Evolutionary conservation across 2,113 vertebrate species (phyloP), one percentile per base, ranked within the genome.

Genomic region (Bos indicus): DNA sequence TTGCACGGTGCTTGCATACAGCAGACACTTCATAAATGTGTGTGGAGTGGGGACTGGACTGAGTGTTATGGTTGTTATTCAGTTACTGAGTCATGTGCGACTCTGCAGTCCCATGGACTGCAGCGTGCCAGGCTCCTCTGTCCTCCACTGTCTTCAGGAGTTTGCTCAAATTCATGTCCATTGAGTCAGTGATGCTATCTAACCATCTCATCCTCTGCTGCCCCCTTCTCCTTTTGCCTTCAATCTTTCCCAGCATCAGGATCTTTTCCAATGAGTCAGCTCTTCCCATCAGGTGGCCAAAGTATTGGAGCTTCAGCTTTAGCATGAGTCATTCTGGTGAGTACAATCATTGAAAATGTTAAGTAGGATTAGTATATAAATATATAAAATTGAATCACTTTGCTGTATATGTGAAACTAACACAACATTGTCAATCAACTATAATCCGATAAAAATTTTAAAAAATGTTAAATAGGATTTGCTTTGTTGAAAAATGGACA

Each of bases 1-100:
- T 28, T 0, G 19, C 7, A 0, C 0, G 2, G 30, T 1, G 51
- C 13, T 16, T 64, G 40, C 10, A 7, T 2, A 1, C 7, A 19
- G 36, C 51, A 67, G 64, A 16, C 0, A 0, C 9, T 26, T 33
- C 2, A 0, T 28, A 30, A 52, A 71, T 8, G 9, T 5, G 17
- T 48, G 5, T 4, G 33, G 71, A 19, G 8, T 8, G 23, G 28
- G 30, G 48, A 7, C 1, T 25, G 9, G 2, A 3, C 1, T 23
- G 83, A 89, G 7, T 67, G 43, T 30, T 7, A 62, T 4, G 71
- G 5, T 43, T 43, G 6, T 11, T 71, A n/a, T 26, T 77, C 12
- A 43, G 40, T 77, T 26, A 43, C 23, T 77, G 40, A 77, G 23
- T 43, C 23, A 43, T 2, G 23, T 77, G 21, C 0, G 1, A 43